A percentile compares a stretch with the other conserved stretches of the same genome.
Evolutionary conservation across 2,888 invertebrate genomes (phyloP).

Genomic region (Nymphalis urticae): DNA sequence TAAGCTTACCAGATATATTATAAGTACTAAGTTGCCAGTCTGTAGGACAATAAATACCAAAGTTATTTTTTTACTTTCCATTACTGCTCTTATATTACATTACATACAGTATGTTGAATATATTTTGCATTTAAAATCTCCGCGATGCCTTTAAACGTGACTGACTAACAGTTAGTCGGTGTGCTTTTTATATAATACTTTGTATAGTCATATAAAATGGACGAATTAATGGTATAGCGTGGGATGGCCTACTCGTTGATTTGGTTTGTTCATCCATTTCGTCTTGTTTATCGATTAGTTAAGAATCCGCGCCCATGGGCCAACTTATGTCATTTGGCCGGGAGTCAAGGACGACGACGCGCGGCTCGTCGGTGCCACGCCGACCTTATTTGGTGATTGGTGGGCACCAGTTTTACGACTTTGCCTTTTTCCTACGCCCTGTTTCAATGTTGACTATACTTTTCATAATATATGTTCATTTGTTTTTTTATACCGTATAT

Average conservation of each 20-base stretch:
- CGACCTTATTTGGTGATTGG: conserved; percentile 80
- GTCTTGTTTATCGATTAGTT: conserved; percentile 75
- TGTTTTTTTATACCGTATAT: conserved; percentile 44
- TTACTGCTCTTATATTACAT: no score
- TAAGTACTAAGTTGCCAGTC: no score
- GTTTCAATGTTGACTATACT: conserved; percentile 71
- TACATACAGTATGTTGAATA: no score
- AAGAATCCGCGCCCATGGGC: conserved; percentile 79
- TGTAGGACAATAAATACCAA: no score
- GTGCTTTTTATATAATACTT: background rate
- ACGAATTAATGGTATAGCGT: conserved; percentile 44
- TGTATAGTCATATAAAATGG: conserved; percentile 8
- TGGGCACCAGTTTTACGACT: conserved; percentile 81
- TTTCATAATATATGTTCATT: conserved; percentile 61
- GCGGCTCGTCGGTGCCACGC: conserved; percentile 67
- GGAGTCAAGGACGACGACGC: conserved; percentile 77
- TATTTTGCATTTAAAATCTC: background rate
- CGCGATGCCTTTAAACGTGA: background rate
- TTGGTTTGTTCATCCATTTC: conserved; percentile 60
- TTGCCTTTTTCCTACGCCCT: conserved; percentile 75
- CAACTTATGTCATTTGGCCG: conserved; percentile 81
- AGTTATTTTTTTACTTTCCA: no score
- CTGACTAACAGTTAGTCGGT: background rate
- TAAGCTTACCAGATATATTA: no score
- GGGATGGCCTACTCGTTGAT: conserved; percentile 65